Percentiles rank a stretch among this genome's conserved stretches.
phyloP scores from a whole-genome alignment of 2,888 invertebrate species.

The Hypercompe scribonia region DNA sequence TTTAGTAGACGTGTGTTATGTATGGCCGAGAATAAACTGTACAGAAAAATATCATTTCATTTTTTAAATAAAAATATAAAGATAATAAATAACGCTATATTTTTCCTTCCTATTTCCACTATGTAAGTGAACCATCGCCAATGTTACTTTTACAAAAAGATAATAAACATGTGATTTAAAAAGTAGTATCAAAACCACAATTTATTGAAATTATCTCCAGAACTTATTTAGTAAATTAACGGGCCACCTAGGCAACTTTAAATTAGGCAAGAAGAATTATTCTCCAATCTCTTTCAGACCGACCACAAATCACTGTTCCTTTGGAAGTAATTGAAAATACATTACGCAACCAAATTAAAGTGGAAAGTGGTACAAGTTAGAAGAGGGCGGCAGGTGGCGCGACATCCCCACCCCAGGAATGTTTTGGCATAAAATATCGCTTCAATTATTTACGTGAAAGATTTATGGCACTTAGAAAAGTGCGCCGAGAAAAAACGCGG shows the following conservation, averaged over 20 bases:
- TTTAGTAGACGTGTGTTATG: constrained; percentile 45
- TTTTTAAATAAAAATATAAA: not conserved
- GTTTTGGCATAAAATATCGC: constrained; percentile 88
- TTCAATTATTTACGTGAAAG: constrained; percentile 87
- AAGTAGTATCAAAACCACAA: constrained; percentile 19
- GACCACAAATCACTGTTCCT: constrained; percentile 84
- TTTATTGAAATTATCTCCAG: constrained; percentile 30
- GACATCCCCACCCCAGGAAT: constrained; percentile 83
- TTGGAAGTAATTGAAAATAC: constrained; percentile 86
- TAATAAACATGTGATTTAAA: not conserved
- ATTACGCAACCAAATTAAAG: constrained; percentile 87
- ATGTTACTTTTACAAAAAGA: not conserved
- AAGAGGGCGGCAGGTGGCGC: constrained; percentile 82
- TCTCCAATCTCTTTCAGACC: constrained; percentile 78
- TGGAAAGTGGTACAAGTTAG: constrained; percentile 85
- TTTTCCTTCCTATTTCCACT: constrained; percentile 19
- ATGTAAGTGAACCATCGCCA: constrained; percentile 12
- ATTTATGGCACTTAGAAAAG: constrained; percentile 87
- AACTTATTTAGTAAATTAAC: constrained; percentile 34
- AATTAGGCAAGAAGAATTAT: constrained; percentile 80
- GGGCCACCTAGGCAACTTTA: constrained; percentile 66
- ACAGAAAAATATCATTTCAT: not conserved
- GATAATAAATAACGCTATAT: not conserved
- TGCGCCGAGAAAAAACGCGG: constrained; percentile 85
- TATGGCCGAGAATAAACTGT: constrained; percentile 19